These are phyloP conservation scores for Subanguina moxae DNA, from an alignment of 1,140 invertebrate species.

Conservation along the genomic window DNA sequence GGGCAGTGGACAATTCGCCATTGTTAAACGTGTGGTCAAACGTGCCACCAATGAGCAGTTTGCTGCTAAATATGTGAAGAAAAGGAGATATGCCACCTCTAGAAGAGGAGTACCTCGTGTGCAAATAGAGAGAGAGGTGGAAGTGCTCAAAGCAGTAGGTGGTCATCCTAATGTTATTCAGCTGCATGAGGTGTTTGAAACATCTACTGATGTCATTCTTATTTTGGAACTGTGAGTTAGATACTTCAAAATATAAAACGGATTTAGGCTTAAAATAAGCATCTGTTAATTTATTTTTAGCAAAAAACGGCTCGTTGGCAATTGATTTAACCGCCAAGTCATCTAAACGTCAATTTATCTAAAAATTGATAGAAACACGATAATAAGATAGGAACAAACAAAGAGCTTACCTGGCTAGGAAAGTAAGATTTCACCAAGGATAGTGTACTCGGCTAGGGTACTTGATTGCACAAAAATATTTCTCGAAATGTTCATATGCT, in stretches of 20 bases:
- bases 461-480: no score
- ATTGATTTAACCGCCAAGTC: no score
- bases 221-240: constrained; percentile 65
- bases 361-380: no score
- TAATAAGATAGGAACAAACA: no score
- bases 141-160: constrained; percentile 62
- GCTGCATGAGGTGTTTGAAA: constrained; percentile 65
- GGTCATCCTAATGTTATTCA: constrained; percentile 64
- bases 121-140: constrained; percentile 64
- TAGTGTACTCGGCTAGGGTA: no score
- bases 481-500: no score
- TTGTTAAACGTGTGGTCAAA: constrained; percentile 81
- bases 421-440: no score
- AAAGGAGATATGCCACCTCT: constrained; percentile 70
- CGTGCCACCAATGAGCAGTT: constrained; percentile 76
- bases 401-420: no score
- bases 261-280: no score
- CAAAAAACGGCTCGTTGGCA: no score
- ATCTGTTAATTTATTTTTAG: no score
- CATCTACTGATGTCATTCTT: constrained; percentile 63
- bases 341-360: no score
- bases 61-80: constrained; percentile 89
- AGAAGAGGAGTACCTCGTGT: constrained; percentile 62
- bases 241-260: constrained; percentile 2
- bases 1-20: constrained; percentile 79